Evolutionary conservation across 2,888 invertebrate genomes (phyloP).

Genomic region (Calliscelio sp.): DNA sequence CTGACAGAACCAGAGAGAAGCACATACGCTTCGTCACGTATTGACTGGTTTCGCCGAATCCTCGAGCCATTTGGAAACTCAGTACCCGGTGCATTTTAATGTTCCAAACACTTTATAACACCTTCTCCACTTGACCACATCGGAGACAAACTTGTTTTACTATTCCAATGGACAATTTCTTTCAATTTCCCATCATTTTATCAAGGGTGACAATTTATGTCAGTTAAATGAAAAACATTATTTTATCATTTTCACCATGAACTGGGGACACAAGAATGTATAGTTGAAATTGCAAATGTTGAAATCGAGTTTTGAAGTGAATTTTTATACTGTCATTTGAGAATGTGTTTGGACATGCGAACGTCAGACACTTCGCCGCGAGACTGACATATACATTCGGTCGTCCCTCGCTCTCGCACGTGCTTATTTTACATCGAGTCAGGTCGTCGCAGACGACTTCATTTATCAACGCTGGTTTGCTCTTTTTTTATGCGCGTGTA

Average conservation of each 20-base stretch:
- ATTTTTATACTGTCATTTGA: too few relatives aligned
- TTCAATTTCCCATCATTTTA: too few relatives aligned
- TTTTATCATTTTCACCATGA: too few relatives aligned
- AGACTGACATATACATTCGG: constrained; percentile 53
- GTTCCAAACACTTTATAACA: neutral
- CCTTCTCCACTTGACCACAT: neutral
- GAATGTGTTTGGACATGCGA: constrained; percentile 4
- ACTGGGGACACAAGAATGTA: too few relatives aligned
- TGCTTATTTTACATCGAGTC: constrained; percentile 54
- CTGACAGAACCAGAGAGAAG: constrained; percentile 86
- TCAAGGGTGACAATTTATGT: too few relatives aligned
- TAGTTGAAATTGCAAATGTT: too few relatives aligned
- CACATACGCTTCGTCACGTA: constrained; percentile 86
- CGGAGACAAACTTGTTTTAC: neutral
- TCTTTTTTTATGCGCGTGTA: constrained; percentile 21
- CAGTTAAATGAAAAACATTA: too few relatives aligned
- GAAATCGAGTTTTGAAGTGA: too few relatives aligned
- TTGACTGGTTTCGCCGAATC: constrained; percentile 84
- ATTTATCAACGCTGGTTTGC: constrained; percentile 49
- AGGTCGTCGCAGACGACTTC: constrained; percentile 51
- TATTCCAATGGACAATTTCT: too few relatives aligned
- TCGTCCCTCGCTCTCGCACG: constrained; percentile 43
- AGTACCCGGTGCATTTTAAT: constrained; percentile 86
- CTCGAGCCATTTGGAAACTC: constrained; percentile 86
- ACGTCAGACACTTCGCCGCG: constrained; percentile 10